These are phyloP conservation scores for Strigops habroptila DNA, from an alignment of 2,113 vertebrate genomes.

Conservation along the genomic window DNA sequence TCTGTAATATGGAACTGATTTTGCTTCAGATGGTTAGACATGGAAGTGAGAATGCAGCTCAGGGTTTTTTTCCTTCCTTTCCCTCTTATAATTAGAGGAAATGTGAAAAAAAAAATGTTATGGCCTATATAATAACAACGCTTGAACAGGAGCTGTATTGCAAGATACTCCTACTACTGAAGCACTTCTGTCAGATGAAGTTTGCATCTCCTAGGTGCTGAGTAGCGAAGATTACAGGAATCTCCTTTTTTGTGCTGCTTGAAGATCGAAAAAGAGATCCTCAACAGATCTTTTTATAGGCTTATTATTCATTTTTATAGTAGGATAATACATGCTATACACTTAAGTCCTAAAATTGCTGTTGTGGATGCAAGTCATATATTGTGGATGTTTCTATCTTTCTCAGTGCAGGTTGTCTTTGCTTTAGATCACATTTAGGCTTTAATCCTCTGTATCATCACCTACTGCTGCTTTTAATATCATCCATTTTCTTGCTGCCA, in stretches of 20 bases:
- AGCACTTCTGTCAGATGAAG: background rate
- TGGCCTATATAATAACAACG: background rate
- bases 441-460: background rate
- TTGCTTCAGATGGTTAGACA: background rate
- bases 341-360: background rate
- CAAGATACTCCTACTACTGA: background rate
- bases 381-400: background rate
- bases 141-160: background rate
- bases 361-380: background rate
- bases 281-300: background rate
- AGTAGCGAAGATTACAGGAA: background rate
- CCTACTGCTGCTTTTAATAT: background rate
- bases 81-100: background rate
- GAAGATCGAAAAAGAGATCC: background rate
- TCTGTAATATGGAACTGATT: background rate
- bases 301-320: background rate
- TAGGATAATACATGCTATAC: background rate
- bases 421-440: background rate
- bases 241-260: background rate
- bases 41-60: background rate
- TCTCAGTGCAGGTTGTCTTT: background rate
- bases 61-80: background rate
- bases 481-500: background rate
- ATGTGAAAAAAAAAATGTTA: background rate
- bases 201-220: background rate